These are phyloP conservation scores for Vireo altiloquus DNA, from an alignment of 2,113 vertebrate genomes.

Conservation along the genomic window DNA sequence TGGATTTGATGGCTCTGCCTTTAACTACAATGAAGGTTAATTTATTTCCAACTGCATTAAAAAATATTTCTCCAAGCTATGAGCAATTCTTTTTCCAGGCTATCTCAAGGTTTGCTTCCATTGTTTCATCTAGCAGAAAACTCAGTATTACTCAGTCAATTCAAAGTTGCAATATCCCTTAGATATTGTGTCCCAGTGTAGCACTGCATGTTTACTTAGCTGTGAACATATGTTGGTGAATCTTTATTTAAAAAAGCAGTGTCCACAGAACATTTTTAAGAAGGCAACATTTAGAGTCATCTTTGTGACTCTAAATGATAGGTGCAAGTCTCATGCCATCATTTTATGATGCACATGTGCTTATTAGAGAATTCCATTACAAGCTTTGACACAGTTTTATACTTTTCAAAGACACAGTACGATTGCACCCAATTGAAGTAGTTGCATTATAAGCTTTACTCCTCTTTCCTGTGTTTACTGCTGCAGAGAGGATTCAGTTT, in stretches of 20 bases:
- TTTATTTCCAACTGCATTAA: not conserved
- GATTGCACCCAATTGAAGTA: not conserved
- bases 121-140: not conserved
- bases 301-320: not conserved
- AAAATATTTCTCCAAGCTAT: not conserved
- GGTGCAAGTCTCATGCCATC: not conserved
- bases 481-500: not conserved
- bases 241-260: not conserved
- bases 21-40: not conserved
- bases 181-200: not conserved
- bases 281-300: not conserved
- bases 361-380: not conserved
- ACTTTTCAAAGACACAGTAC: not conserved
- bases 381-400: not conserved
- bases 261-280: not conserved
- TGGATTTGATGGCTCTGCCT: not conserved
- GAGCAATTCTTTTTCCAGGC: not conserved
- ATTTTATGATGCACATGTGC: not conserved
- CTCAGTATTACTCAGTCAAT: not conserved
- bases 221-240: rapidly evolving
- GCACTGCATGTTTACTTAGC: not conserved
- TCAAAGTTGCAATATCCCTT: not conserved
- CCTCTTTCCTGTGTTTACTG: not conserved
- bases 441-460: not conserved
- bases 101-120: not conserved